Evolutionary conservation across 2,797 vertebrate genomes (phyloP).

Genomic region (Peromyscus attwateri): DNA sequence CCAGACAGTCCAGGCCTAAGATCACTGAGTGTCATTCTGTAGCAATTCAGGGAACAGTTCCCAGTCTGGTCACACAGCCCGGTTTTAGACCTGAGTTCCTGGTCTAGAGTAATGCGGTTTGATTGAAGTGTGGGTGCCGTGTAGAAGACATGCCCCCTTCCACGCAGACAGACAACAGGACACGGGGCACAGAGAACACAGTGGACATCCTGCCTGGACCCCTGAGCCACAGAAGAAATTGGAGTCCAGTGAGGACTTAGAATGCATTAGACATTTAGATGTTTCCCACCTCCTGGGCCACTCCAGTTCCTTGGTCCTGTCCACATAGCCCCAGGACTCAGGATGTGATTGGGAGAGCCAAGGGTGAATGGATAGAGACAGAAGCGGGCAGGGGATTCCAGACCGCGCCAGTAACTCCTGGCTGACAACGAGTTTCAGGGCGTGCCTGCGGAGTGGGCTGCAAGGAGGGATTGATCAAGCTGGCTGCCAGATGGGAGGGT

Average conservation of each 20-base stretch:
- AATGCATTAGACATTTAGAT: background rate
- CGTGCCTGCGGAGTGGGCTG: background rate
- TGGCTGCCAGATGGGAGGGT: background rate
- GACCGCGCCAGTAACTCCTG: background rate
- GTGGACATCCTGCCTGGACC: no score
- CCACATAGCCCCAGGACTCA: background rate
- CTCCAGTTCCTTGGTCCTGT: background rate
- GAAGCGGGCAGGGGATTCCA: background rate
- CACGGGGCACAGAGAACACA: background rate
- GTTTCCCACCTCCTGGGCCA: background rate
- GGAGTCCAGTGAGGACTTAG: background rate
- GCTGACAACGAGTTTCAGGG: background rate
- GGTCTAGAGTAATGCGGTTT: background rate
- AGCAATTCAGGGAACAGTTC: background rate
- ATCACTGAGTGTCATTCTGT: background rate
- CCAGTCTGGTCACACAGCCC: background rate
- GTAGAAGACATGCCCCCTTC: background rate
- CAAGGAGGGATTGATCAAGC: background rate
- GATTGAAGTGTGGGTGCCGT: background rate
- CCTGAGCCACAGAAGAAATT: background rate
- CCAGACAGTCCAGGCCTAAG: background rate
- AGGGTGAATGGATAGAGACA: background rate
- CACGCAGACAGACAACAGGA: background rate
- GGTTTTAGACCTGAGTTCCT: background rate
- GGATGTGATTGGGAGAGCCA: background rate